Percentiles rank a stretch among this genome's conserved stretches.
phyloP scores from a whole-genome alignment of 2,888 invertebrate genomes.

The Rhimphoctona megacephalus region DNA sequence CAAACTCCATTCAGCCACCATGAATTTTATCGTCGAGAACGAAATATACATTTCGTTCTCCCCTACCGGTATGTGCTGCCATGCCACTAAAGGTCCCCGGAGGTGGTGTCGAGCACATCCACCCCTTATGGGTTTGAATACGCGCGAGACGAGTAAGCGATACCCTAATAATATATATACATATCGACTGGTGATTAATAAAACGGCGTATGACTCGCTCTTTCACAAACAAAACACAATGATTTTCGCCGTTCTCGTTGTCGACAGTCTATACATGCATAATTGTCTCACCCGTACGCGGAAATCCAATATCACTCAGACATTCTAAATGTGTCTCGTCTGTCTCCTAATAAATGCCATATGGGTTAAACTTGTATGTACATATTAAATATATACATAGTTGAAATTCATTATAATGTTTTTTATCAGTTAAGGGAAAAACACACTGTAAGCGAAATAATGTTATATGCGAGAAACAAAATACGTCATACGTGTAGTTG shows the following conservation, averaged over 20 bases:
- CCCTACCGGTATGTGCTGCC: neutral
- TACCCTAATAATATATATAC: constrained; percentile 5
- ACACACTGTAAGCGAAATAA: neutral
- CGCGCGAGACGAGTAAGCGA: constrained; percentile 19
- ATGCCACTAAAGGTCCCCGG: neutral
- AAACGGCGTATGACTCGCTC: neutral
- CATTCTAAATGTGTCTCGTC: constrained; percentile 65
- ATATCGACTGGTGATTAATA: constrained; percentile 5
- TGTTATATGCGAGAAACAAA: no score
- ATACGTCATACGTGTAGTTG: neutral
- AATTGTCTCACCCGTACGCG: constrained; percentile 31
- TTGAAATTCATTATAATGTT: constrained; percentile 58
- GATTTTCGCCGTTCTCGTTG: neutral
- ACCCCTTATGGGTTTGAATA: neutral
- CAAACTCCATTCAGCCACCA: constrained; percentile 13
- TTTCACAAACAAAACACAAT: neutral
- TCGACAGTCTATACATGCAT: neutral
- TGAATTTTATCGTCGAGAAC: constrained; percentile 39
- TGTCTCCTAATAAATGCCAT: constrained; percentile 57
- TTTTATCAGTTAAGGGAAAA: constrained; percentile 26
- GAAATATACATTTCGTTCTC: neutral
- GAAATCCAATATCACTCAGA: constrained; percentile 74
- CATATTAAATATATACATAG: constrained; percentile 29
- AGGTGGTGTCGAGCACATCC: constrained; percentile 11
- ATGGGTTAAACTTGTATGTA: constrained; percentile 13